phyloP scores from a whole-genome alignment of 1,140 invertebrate genomes.

The Uloborus diversus region DNA sequence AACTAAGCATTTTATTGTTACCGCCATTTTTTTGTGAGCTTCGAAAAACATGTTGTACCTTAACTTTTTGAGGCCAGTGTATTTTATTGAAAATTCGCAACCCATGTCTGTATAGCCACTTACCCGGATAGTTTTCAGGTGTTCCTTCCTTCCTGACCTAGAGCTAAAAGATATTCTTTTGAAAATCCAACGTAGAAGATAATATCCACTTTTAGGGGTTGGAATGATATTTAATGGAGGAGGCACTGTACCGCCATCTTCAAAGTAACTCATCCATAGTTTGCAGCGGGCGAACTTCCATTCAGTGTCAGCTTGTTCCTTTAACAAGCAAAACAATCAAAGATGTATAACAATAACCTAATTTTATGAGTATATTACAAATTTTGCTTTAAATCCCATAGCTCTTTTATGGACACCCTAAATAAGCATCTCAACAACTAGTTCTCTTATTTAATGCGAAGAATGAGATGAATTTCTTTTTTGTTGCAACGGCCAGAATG shows the following conservation, averaged over 20 bases:
- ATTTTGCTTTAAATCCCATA: neutral
- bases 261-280: conserved; percentile 99
- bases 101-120: no score
- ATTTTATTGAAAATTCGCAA: no score
- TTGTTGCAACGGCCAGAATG: no score
- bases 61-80: no score
- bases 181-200: conserved; percentile 84
- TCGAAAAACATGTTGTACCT: no score
- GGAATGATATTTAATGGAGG: conserved; percentile 97
- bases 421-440: no score
- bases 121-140: conserved; percentile 90
- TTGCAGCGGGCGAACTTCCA: conserved; percentile 99
- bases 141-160: conserved; percentile 85
- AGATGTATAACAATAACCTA: neutral
- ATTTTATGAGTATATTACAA: neutral
- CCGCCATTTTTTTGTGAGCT: no score
- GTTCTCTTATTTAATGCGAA: no score
- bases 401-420: no score
- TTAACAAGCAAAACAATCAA: neutral
- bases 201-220: conserved; percentile 89
- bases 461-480: no score
- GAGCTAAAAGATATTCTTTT: conserved; percentile 84
- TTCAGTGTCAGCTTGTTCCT: conserved; percentile 96
- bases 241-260: conserved; percentile 94
- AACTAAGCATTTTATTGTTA: no score